These are phyloP conservation scores for Bombus soroeensis DNA, from an alignment of 1,140 invertebrate species.

Conservation along the genomic window DNA sequence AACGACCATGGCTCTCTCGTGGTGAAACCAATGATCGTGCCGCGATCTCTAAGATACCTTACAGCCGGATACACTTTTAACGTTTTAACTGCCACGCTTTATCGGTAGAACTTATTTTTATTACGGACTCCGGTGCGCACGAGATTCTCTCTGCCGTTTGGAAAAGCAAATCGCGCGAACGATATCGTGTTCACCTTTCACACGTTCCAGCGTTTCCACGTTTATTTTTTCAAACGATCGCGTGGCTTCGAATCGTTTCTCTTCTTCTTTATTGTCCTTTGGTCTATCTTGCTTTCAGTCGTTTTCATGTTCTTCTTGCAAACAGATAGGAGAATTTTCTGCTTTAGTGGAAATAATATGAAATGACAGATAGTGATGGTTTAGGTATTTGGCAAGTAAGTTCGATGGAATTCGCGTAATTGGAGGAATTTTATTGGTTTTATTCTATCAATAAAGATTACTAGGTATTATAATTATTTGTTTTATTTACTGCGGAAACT, in stretches of 20 bases:
- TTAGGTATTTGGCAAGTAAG: neutral
- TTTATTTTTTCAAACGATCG: neutral
- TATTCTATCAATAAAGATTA: neutral
- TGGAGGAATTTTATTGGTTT: neutral
- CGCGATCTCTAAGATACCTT: conserved; percentile 14
- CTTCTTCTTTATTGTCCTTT: neutral
- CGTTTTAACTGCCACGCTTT: conserved; percentile 11
- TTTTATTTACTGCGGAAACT: neutral
- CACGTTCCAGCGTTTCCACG: neutral
- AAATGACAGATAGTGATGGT: neutral
- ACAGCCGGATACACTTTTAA: neutral
- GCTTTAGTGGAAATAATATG: neutral
- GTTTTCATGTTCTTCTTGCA: neutral
- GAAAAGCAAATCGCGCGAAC: neutral
- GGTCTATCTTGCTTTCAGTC: neutral
- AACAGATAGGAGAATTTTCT: neutral
- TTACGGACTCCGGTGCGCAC: neutral
- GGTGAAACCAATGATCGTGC: conserved; percentile 29
- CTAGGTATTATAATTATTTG: neutral
- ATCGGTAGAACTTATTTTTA: neutral
- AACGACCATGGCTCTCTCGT: conserved; percentile 9
- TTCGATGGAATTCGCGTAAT: neutral
- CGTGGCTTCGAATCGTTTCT: neutral
- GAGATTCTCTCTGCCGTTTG: neutral
- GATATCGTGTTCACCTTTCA: neutral